Conservation (phyloP, 2,797 vertebrate species). For the Gadopsis bispinosus region DNA sequence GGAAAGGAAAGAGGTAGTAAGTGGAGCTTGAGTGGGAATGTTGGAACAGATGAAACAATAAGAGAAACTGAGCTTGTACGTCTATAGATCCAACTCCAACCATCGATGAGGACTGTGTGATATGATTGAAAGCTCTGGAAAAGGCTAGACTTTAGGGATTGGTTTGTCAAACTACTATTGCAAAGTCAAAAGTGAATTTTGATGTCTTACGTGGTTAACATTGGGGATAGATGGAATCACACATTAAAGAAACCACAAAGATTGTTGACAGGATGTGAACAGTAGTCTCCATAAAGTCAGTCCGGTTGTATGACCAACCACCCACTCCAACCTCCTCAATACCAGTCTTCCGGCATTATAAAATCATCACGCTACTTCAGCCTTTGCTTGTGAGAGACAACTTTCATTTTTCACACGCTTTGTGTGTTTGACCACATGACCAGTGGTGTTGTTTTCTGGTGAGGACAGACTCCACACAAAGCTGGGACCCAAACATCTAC, state of each 20-base stretch:
- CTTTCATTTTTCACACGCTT: neutral
- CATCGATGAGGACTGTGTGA: neutral
- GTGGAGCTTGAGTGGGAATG: neutral
- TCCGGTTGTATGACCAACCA: neutral
- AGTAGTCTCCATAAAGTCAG: too few relatives aligned
- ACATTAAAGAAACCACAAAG: too few relatives aligned
- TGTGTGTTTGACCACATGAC: neutral
- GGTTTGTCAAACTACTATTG: neutral
- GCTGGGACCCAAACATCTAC: neutral
- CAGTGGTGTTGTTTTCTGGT: neutral
- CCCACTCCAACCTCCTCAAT: neutral
- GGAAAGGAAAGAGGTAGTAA: too few relatives aligned
- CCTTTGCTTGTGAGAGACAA: neutral
- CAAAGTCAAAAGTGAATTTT: neutral
- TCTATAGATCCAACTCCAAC: neutral
- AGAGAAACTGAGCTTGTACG: neutral
- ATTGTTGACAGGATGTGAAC: neutral
- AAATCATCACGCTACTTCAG: neutral
- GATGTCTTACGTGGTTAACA: too few relatives aligned
- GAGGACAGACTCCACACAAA: neutral
- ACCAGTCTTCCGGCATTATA: neutral
- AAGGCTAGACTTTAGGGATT: neutral
- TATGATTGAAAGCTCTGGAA: too few relatives aligned
- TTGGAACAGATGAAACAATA: too few relatives aligned
- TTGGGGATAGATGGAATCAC: too few relatives aligned